These are phyloP conservation scores for Pediacus dermestoides DNA, from an alignment of 2,888 invertebrate genomes.

Conservation along the genomic window DNA sequence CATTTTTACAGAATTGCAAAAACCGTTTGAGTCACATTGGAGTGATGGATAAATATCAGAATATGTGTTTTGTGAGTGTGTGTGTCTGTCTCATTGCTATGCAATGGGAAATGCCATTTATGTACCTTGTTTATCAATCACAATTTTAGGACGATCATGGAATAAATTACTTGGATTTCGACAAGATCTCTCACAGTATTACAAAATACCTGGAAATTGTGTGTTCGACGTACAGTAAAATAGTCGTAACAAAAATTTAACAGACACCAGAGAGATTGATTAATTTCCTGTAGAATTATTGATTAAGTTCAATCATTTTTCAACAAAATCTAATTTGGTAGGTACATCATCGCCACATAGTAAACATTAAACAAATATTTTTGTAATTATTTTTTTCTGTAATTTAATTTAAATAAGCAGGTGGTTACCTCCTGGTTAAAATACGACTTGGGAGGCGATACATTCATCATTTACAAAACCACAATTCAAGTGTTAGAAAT, in stretches of 20 bases:
- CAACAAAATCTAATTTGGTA: too few relatives aligned
- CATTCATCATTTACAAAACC: conserved; percentile 2
- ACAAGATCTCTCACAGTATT: conserved; percentile 27
- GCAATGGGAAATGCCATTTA: conserved; percentile 29
- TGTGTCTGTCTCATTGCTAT: conserved; percentile 30
- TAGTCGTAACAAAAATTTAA: too few relatives aligned
- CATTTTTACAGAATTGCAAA: conserved; percentile 9
- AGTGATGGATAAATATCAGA: conserved; percentile 13
- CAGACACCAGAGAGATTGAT: too few relatives aligned
- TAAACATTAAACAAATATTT: too few relatives aligned
- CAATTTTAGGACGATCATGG: conserved; percentile 36
- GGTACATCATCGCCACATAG: too few relatives aligned
- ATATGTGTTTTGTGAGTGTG: conserved; percentile 8
- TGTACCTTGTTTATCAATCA: conserved; percentile 34
- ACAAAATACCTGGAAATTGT: conserved; percentile 24
- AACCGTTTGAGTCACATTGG: conserved; percentile 7
- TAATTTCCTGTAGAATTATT: too few relatives aligned
- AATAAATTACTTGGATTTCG: conserved; percentile 35
- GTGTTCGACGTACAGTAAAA: neutral
- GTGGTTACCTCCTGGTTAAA: neutral
- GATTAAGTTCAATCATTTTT: too few relatives aligned
- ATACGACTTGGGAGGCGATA: neutral
- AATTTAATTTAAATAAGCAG: conserved; percentile 4
- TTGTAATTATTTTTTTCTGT: neutral
- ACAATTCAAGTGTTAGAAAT: conserved; percentile 4